Evolutionary conservation across 2,888 invertebrate species (phyloP), one percentile per base, ranked within the genome.

Genomic region (Aleiodes alternator): DNA sequence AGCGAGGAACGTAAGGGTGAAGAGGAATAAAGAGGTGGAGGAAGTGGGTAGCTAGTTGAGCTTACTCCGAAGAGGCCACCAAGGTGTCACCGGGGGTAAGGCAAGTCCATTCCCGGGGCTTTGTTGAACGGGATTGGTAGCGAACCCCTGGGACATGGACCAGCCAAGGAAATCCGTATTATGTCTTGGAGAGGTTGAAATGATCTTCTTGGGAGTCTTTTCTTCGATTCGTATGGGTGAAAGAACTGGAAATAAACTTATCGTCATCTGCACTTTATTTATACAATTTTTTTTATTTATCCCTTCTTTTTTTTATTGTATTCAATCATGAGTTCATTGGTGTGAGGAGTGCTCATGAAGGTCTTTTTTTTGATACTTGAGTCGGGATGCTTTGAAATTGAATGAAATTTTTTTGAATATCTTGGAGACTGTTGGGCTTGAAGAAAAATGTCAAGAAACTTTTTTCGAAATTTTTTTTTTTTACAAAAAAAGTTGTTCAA

Each of bases 121-220:
- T 79, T 79, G 78, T 79, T 75, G 72, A 72, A 72, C 75, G 73
- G 69, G 72, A 79, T 79, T 79, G 76, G 76, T 70, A 73, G 72
- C 59, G 61, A 75, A 23, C 79, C 79, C 78, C 51, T 73, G 79
- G 79, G 79, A 76, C 73, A 16, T 53, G 12, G 12, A 23, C 51
- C 55, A 53, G 53, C 64, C 55, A 66, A 64, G 64, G 61, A 75
- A 76, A 78, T 78, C 76, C 76, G 72, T 79, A 76, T 78, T 78
- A 79, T 72, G 69, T 73, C 76, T 43, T 57, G 51, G 64, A 50
- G 69, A 71, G 51, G 68, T 57, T 71, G 57, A 75, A 78, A 75
- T 78, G 73, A 72, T 69, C 69, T 78, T 76, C 74, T 55, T 72
- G 70, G 56, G 61, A 74, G 69, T 61, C 74, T 68, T 56, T 77